These are phyloP conservation scores for Channa maculata DNA, from an alignment of 2,113 vertebrate genomes.

Conservation along the genomic window DNA sequence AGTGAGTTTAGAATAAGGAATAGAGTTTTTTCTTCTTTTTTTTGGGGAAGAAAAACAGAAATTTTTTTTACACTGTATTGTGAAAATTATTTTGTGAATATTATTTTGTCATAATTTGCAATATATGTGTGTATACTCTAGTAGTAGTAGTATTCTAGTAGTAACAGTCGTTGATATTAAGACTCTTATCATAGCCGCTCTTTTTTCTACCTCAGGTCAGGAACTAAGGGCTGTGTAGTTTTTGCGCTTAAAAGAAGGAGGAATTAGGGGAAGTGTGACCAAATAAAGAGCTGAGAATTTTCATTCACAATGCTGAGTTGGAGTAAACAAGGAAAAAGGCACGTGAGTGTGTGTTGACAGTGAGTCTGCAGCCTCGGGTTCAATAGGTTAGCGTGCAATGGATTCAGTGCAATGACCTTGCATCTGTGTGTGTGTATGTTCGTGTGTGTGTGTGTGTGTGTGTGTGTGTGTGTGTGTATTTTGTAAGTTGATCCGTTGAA, in stretches of 20 bases:
- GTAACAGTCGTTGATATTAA: too few relatives aligned
- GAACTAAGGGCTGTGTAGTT: background rate
- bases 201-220: background rate
- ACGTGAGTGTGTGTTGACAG: background rate
- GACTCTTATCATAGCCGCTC: too few relatives aligned
- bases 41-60: background rate
- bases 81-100: background rate
- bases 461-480: conserved; percentile 36
- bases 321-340: conserved; percentile 15
- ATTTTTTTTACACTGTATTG: background rate
- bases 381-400: conserved; percentile 3
- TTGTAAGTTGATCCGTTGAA: conserved; percentile 31
- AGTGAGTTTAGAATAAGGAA: conserved; percentile 46
- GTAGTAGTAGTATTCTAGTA: too few relatives aligned
- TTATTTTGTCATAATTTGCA: background rate
- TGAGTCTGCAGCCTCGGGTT: conserved; percentile 1
- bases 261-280: conserved; percentile 27
- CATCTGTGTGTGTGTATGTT: conserved; percentile 32
- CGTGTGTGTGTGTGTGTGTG: conserved; percentile 36
- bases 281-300: conserved; percentile 23
- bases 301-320: conserved; percentile 39
- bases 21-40: background rate
- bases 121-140: too few relatives aligned
- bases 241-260: conserved; percentile 9
- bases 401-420: conserved; percentile 27